Percentiles rank a stretch among this genome's conserved stretches.
Conservation (phyloP, 1,140 invertebrate genomes). For the Drosophila bifasciata region DNA sequence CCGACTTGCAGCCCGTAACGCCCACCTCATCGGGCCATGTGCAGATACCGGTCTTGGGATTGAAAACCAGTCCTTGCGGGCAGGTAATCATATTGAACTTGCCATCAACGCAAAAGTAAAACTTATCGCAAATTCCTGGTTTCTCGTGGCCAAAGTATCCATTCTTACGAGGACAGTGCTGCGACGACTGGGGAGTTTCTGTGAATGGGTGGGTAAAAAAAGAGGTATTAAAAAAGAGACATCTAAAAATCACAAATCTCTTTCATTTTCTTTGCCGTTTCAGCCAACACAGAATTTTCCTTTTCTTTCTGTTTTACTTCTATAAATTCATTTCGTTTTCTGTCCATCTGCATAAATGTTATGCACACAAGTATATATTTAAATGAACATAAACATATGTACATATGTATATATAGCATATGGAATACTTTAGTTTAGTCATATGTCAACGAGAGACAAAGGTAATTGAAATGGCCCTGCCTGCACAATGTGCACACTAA, state of each 20-base stretch:
- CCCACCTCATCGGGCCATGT: constrained; percentile 96
- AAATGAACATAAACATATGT: constrained; percentile 17
- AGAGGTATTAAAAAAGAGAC: no score
- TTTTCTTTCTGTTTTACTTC: constrained; percentile 14
- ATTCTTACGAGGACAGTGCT: constrained; percentile 92
- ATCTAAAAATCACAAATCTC: constrained; percentile 22
- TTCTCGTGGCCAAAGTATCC: constrained; percentile 95
- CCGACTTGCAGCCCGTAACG: constrained; percentile 92
- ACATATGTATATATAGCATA: constrained; percentile 3
- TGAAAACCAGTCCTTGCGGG: constrained; percentile 94
- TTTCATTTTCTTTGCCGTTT: no score
- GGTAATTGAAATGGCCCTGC: constrained; percentile 54
- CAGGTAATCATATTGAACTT: constrained; percentile 95
- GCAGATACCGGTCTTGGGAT: constrained; percentile 94
- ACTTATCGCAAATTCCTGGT: constrained; percentile 91
- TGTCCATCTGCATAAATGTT: constrained; percentile 19
- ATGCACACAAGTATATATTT: constrained; percentile 21
- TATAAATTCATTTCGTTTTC: constrained; percentile 18
- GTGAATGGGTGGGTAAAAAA: neutral
- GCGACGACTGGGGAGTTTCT: constrained; percentile 90
- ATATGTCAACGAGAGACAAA: constrained; percentile 34
- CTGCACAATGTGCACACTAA: constrained; percentile 40
- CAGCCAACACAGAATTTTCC: no score
- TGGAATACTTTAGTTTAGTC: neutral
- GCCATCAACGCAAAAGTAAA: constrained; percentile 96